These are phyloP conservation scores for Biston stratarius DNA, from an alignment of 2,888 invertebrate genomes.

Conservation along the genomic window DNA sequence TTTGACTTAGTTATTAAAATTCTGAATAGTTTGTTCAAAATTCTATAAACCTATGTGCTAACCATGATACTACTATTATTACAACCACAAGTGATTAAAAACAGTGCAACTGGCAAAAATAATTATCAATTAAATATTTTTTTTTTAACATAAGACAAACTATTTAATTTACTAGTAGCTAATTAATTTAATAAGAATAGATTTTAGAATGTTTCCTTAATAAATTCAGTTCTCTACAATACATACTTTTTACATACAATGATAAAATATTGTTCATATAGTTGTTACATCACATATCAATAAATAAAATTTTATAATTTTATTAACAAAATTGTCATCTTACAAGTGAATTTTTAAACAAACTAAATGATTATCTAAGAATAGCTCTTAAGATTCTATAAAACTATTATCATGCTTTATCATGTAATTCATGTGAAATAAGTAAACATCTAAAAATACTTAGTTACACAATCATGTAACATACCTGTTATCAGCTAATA, in stretches of 20 bases:
- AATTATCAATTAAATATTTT: not conserved
- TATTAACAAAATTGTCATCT: not conserved
- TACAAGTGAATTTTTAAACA: not conserved
- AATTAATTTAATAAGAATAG: too few relatives aligned
- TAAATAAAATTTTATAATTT: too few relatives aligned
- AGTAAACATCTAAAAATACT: not conserved
- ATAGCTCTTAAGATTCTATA: not conserved
- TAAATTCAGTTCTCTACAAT: too few relatives aligned
- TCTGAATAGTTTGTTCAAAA: too few relatives aligned
- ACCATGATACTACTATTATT: not conserved
- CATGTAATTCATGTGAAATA: not conserved
- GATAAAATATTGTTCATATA: too few relatives aligned
- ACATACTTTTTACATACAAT: too few relatives aligned
- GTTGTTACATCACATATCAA: too few relatives aligned
- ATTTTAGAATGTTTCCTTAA: too few relatives aligned
- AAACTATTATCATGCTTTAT: not conserved
- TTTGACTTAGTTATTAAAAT: not conserved
- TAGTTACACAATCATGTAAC: not conserved
- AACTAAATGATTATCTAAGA: not conserved
- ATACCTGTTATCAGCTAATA: not conserved
- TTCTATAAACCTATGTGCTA: not conserved
- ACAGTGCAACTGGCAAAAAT: not conserved
- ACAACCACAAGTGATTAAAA: not conserved
- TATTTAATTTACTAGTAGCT: too few relatives aligned
- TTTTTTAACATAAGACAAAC: not conserved